Evolutionary conservation across 2,888 invertebrate genomes (phyloP).

Genomic region (Leptinotarsa peninsularis): DNA sequence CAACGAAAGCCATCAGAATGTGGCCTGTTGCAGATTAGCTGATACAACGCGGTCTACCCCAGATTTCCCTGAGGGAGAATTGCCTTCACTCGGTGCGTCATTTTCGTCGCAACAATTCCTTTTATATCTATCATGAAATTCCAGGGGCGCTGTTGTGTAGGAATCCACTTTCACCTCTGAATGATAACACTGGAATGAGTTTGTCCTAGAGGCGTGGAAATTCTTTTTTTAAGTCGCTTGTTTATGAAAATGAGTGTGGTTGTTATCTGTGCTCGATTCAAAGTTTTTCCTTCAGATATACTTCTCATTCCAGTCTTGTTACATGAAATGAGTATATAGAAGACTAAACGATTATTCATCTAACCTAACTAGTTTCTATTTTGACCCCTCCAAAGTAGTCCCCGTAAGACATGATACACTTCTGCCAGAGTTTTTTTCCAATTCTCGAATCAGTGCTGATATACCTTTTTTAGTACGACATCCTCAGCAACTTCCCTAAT

Average conservation of each 20-base stretch:
- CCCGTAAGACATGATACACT: too few relatives aligned
- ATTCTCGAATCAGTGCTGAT: too few relatives aligned
- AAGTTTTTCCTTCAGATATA: too few relatives aligned
- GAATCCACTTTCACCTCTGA: conserved; percentile 7
- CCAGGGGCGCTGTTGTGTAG: conserved; percentile 23
- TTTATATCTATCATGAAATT: conserved; percentile 48
- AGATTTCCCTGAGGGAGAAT: conserved; percentile 58
- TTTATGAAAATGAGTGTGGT: neutral
- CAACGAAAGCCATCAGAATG: conserved; percentile 45
- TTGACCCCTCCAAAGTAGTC: too few relatives aligned
- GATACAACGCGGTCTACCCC: conserved; percentile 48
- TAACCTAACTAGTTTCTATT: too few relatives aligned
- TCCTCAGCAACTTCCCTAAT: too few relatives aligned
- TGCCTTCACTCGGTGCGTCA: conserved; percentile 42
- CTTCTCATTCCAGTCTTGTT: too few relatives aligned
- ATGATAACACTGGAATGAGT: conserved; percentile 25
- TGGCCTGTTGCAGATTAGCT: conserved; percentile 52
- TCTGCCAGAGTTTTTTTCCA: too few relatives aligned
- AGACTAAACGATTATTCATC: too few relatives aligned
- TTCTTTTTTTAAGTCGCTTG: conserved; percentile 11
- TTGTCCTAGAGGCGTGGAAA: conserved; percentile 36
- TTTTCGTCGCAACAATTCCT: conserved; percentile 42
- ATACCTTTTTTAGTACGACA: too few relatives aligned
- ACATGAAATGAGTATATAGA: too few relatives aligned
- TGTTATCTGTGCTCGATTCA: neutral